Conservation (phyloP, 92 coral and sea anemone species). For the Bergia puertoricense region DNA sequence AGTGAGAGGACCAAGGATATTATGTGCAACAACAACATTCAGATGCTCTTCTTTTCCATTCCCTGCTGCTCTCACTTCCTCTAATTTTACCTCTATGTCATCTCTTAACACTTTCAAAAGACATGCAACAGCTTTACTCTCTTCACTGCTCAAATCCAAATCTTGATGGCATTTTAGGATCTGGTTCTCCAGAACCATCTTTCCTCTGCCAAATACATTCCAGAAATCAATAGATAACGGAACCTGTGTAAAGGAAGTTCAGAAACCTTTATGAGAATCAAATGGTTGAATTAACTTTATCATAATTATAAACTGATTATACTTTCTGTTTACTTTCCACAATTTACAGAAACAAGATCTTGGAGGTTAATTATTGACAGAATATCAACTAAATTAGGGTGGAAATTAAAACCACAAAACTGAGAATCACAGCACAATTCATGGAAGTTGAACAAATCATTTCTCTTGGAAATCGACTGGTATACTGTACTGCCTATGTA, state of each 20-base stretch:
- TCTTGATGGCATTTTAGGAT: background rate
- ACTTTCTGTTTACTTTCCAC: too few species aligned
- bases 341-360: too few species aligned
- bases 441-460: too few species aligned
- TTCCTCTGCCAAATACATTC: background rate
- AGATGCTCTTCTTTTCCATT: background rate
- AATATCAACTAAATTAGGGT: too few species aligned
- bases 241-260: background rate
- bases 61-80: background rate
- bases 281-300: too few species aligned
- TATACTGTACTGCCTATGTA: too few species aligned
- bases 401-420: too few species aligned
- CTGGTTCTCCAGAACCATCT: background rate
- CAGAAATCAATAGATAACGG: background rate
- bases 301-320: too few species aligned
- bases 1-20: background rate
- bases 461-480: too few species aligned
- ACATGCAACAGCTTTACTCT: conserved; percentile 1
- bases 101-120: background rate
- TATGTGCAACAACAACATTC: background rate
- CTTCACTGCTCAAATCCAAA: background rate
- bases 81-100: background rate
- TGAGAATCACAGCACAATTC: too few species aligned
- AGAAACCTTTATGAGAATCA: too few species aligned
- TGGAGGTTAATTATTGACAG: too few species aligned